These are phyloP conservation scores for Thryonomys swinderianus DNA, from an alignment of 2,113 vertebrate genomes.

Conservation along the genomic window DNA sequence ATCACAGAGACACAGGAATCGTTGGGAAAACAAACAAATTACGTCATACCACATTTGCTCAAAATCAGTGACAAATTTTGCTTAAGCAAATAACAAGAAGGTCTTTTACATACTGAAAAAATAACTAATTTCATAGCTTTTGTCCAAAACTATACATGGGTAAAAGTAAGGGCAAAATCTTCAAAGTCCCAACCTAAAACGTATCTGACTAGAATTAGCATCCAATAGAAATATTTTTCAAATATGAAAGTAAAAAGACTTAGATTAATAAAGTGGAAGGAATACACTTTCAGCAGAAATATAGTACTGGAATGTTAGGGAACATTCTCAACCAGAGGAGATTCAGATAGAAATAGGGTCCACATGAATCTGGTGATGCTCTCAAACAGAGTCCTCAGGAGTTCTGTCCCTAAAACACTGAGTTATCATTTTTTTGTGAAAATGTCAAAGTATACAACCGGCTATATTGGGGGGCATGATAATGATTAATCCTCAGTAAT, in stretches of 20 bases:
- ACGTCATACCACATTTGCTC: background rate
- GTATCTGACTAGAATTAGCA: background rate
- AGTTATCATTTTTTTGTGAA: background rate
- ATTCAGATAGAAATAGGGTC: background rate
- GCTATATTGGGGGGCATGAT: background rate
- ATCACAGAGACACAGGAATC: background rate
- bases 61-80: background rate
- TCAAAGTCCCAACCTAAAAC: background rate
- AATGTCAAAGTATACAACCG: background rate
- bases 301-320: background rate
- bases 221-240: conserved; percentile 3
- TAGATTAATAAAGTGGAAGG: background rate
- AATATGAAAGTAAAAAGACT: background rate
- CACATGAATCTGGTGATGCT: background rate
- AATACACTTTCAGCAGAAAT: background rate
- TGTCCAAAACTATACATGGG: background rate
- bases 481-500: background rate
- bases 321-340: background rate
- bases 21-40: background rate
- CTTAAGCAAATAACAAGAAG: background rate
- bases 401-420: background rate
- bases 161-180: background rate
- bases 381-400: background rate
- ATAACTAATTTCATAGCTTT: background rate
- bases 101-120: background rate